Base-by-base conservation (phyloP, 2,888 invertebrate genomes). In the Sarcophaga caerulescens region DNA sequence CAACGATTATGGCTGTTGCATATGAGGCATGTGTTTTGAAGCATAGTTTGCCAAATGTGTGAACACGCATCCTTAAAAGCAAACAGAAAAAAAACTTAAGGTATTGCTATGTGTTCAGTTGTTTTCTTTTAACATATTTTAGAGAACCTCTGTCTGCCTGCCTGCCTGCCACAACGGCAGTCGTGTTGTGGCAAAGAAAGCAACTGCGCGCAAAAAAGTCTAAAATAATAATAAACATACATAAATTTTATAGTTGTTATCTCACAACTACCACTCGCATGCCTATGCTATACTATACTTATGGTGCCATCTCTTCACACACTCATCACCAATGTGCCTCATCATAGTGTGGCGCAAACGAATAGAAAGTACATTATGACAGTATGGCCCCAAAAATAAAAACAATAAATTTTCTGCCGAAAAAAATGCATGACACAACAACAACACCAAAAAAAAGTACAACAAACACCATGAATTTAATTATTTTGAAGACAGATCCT, bases 221-320 rank as follows among this genome's bases (percentile, higher is more conserved):
- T 44, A 71, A 76, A 77, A 71, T 70, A 81, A 81, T 81, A 78
- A 81, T 68, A 85, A 85, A 79, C 70, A 85, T 75, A 81, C 75
- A 85, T 77, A 81, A 78, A 74, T 82, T 78, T 78, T 70, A 74
- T 74, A 78, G 78, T 78, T 81, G 81, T 81, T 81, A 81, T 81
- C 73, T 81, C 63, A 62, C 65, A 69, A 85, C 68, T 74, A 74
- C 45, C 70, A 71, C 45, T 78, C 76, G 63, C 74, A 76, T 57
- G 65, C 44, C 25, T 44, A 35, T 35, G 35, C 35, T 10, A 35
- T 35, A 35, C 35, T 35, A 66, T 35, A 66, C 47, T 60, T 60
- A 19, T 21, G 60, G 11, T 60, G 60, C 10, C 66, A 35, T 21
- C 17, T 62, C 57, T 57, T 44, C 75, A 25, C 25, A 63, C 35